Evolutionary conservation across 92 coral and sea anemone genomes (phyloP).

Genomic region (Chrysogorgia sp.): DNA sequence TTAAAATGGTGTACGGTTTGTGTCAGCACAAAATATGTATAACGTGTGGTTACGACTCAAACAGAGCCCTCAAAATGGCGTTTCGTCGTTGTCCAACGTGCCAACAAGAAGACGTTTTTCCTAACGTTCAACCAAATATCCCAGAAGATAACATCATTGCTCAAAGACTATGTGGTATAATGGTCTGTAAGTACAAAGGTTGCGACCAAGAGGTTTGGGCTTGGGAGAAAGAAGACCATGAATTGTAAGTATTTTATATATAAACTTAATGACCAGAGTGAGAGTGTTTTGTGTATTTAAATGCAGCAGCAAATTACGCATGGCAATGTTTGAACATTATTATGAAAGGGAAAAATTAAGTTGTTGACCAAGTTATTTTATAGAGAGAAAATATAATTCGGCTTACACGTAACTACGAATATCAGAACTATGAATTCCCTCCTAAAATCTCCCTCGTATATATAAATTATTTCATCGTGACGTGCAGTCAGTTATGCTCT

Average conservation of each 20-base stretch:
- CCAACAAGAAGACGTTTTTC: constrained; percentile 74
- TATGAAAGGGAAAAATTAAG: too few species aligned
- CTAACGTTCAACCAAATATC: constrained; percentile 71
- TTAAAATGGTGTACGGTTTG: constrained; percentile 89
- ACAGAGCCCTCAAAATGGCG: constrained; percentile 69
- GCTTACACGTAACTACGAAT: too few species aligned
- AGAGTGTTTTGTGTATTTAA: too few species aligned
- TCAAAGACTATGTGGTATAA: constrained; percentile 81
- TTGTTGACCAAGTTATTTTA: too few species aligned
- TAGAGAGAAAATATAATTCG: too few species aligned
- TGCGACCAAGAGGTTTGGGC: constrained; percentile 85
- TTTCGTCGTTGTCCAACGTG: constrained; percentile 94
- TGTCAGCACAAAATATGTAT: constrained; percentile 97
- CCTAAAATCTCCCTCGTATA: too few species aligned
- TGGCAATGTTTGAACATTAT: too few species aligned
- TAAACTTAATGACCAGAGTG: too few species aligned
- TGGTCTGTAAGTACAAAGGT: constrained; percentile 70
- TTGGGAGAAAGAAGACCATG: constrained; percentile 82
- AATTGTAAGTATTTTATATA: constrained; percentile 60
- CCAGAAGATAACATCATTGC: constrained; percentile 93
- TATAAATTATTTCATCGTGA: too few species aligned
- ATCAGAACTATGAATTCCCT: too few species aligned
- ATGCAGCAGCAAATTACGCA: too few species aligned
- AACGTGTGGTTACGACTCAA: constrained; percentile 72
- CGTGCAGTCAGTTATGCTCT: too few species aligned